A percentile compares a stretch with the other conserved stretches of the same genome.
Evolutionary conservation across 2,888 invertebrate species (phyloP).

Genomic region (Pecten maximus): DNA sequence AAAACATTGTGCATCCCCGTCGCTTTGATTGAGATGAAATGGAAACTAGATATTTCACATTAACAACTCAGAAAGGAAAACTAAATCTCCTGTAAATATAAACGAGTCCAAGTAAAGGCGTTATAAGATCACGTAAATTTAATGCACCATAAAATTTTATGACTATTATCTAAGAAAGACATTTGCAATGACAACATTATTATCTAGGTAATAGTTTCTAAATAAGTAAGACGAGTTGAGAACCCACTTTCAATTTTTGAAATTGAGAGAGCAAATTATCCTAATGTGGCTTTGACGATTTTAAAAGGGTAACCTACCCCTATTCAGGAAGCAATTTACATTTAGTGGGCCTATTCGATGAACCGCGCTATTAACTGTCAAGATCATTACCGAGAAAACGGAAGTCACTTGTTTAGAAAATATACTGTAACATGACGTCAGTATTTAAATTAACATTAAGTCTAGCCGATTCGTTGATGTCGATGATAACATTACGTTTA

Average conservation of each 20-base stretch:
- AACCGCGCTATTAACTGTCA: neutral
- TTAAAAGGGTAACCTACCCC: neutral
- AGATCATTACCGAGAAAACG: neutral
- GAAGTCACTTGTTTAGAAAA: neutral
- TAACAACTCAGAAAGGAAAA: neutral
- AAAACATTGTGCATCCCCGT: neutral
- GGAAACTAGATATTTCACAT: neutral
- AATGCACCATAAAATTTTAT: neutral
- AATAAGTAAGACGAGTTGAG: neutral
- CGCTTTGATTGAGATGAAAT: neutral
- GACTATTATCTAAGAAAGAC: no score
- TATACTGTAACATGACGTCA: neutral
- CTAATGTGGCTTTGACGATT: neutral
- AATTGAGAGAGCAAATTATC: neutral
- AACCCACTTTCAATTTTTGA: neutral
- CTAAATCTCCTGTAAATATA: neutral
- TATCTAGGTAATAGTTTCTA: neutral
- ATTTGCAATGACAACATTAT: neutral
- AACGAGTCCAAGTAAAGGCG: neutral
- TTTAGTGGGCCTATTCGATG: neutral
- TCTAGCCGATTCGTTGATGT: neutral
- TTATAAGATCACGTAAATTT: neutral
- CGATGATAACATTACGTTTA: neutral
- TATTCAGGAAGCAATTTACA: neutral
- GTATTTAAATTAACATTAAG: neutral